Evolutionary conservation across 1,140 invertebrate genomes (phyloP).

Genomic region (Lepidurus couesii): DNA sequence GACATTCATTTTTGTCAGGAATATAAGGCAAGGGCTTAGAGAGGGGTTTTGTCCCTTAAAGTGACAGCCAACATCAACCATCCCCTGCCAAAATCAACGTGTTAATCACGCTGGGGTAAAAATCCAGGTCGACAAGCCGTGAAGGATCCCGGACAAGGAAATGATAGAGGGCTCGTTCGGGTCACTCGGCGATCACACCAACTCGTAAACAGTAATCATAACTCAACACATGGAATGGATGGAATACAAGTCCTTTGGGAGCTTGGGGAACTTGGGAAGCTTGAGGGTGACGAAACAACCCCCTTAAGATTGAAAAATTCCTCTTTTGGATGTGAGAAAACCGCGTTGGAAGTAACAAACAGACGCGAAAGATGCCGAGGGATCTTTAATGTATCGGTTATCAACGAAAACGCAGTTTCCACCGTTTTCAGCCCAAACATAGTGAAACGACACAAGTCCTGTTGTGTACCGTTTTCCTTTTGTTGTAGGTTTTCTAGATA

Average conservation of each 20-base stretch:
- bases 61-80: background rate
- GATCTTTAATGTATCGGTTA: background rate
- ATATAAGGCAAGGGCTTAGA: background rate
- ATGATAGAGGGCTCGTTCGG: background rate
- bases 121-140: slow-evolving; percentile 3
- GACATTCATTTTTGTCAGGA: background rate
- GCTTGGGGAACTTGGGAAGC: background rate
- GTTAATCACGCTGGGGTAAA: background rate
- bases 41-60: background rate
- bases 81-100: background rate
- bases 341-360: background rate
- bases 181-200: background rate
- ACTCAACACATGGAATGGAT: background rate
- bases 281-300: background rate
- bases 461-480: no score
- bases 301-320: background rate
- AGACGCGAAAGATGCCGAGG: background rate
- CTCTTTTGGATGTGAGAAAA: background rate
- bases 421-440: no score
- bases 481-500: no score
- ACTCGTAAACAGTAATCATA: slow-evolving; percentile 3
- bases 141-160: background rate
- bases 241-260: background rate
- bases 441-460: no score
- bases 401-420: background rate